A percentile compares a stretch with the other conserved stretches of the same genome.
Conservation (phyloP, 2,113 vertebrate genomes). For the Eulacestoma nigropectus region DNA sequence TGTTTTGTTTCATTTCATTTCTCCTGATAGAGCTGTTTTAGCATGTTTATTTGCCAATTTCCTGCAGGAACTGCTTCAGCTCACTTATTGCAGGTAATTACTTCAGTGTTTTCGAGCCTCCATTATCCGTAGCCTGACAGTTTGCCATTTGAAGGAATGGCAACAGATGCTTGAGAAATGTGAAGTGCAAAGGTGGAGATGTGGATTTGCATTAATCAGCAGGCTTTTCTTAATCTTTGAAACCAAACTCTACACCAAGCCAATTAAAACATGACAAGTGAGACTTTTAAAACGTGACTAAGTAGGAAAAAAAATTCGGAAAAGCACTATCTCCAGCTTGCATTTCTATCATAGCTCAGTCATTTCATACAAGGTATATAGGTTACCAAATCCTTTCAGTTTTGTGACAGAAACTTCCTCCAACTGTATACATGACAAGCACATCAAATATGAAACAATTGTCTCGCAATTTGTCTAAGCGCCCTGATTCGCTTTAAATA, state of each 20-base stretch:
- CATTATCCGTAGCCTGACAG: neutral
- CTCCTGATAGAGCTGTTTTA: conserved; percentile 22
- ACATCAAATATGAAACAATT: neutral
- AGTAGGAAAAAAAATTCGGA: neutral
- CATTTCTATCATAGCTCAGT: neutral
- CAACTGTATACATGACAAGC: neutral
- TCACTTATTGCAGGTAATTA: conserved; percentile 53
- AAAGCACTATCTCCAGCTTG: neutral
- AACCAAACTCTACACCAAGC: neutral
- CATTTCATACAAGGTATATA: neutral
- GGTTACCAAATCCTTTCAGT: neutral
- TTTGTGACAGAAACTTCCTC: neutral
- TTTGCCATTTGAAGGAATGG: neutral
- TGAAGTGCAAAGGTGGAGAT: neutral
- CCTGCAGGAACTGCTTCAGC: conserved; percentile 31
- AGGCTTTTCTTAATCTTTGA: neutral
- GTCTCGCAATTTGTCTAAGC: neutral
- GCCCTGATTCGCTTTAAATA: neutral
- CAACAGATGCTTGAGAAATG: neutral
- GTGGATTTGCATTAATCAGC: neutral
- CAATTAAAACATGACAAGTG: neutral
- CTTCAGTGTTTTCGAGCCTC: neutral
- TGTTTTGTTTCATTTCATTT: conserved; percentile 57
- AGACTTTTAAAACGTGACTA: neutral
- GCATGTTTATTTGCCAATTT: conserved; percentile 43